Evolutionary conservation across 2,888 invertebrate species (phyloP).

Genomic region (Nomada hirtipes): DNA sequence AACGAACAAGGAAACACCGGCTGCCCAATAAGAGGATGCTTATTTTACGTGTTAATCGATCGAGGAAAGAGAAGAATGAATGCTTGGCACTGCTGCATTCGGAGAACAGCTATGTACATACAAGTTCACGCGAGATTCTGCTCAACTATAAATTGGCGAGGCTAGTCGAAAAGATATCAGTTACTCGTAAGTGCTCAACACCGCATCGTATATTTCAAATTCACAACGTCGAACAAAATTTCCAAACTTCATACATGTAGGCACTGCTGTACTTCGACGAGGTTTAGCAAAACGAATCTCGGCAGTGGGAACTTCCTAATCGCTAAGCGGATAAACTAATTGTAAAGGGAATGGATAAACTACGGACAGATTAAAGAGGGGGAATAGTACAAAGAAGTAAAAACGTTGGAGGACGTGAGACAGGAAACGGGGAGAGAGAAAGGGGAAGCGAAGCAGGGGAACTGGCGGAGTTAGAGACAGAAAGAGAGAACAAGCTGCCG

Average conservation of each 20-base stretch:
- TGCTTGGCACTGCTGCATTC: slow-evolving; percentile 73
- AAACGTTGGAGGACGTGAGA: slow-evolving; percentile 21
- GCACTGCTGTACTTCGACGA: slow-evolving; percentile 1
- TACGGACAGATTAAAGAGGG: not conserved
- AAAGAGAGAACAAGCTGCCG: not conserved
- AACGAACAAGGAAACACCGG: slow-evolving; percentile 17
- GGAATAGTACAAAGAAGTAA: not conserved
- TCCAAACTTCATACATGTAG: not conserved
- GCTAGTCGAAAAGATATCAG: slow-evolving; percentile 5
- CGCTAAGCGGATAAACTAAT: slow-evolving; percentile 9
- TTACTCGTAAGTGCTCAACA: not conserved
- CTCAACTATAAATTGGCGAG: slow-evolving; percentile 12
- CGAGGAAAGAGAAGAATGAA: slow-evolving; percentile 50
- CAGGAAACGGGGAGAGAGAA: not conserved
- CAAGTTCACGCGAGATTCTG: slow-evolving; percentile 70
- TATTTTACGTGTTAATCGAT: slow-evolving; percentile 14
- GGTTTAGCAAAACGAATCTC: not conserved
- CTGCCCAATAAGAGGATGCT: slow-evolving; percentile 16
- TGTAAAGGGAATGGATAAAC: not conserved
- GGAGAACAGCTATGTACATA: slow-evolving; percentile 78
- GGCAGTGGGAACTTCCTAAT: slow-evolving; percentile 24
- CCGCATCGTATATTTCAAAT: not conserved
- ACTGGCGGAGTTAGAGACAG: slow-evolving; percentile 5
- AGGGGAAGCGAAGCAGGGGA: slow-evolving; percentile 24
- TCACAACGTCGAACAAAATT: not conserved